These are phyloP conservation scores for Orchestia grillus DNA, from an alignment of 1,140 invertebrate species.

Conservation along the genomic window DNA sequence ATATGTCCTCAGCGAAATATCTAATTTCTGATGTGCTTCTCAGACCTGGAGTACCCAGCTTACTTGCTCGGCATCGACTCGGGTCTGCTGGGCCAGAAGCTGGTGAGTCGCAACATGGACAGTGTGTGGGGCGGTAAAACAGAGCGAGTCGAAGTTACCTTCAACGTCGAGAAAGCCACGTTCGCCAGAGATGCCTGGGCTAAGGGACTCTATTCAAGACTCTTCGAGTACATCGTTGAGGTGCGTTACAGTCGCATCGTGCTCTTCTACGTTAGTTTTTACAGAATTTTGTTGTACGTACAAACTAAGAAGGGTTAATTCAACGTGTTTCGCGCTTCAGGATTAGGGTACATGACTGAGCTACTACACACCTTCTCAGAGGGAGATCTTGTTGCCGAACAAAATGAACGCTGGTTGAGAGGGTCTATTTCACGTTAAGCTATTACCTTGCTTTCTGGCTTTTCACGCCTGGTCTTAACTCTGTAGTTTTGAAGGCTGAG, in stretches of 20 bases:
- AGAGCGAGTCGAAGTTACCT: conserved; percentile 79
- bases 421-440: too few species aligned
- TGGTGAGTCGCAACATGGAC: conserved; percentile 79
- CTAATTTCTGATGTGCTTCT: conserved; percentile 62
- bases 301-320: neutral
- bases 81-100: conserved; percentile 76
- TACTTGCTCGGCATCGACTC: conserved; percentile 78
- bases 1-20: neutral
- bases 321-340: neutral
- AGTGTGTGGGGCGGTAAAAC: conserved; percentile 82
- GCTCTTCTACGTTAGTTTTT: neutral
- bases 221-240: conserved; percentile 82
- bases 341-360: neutral
- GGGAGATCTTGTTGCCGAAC: neutral
- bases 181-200: conserved; percentile 80
- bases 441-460: too few species aligned
- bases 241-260: conserved; percentile 70
- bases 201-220: conserved; percentile 79
- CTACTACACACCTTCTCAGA: neutral
- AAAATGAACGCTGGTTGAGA: neutral
- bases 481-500: too few species aligned
- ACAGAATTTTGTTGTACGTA: neutral
- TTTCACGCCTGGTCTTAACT: too few species aligned
- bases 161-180: conserved; percentile 79
- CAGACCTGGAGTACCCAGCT: conserved; percentile 79